These are phyloP conservation scores for Norana najaformis DNA, from an alignment of 2,888 invertebrate genomes.

Conservation along the genomic window DNA sequence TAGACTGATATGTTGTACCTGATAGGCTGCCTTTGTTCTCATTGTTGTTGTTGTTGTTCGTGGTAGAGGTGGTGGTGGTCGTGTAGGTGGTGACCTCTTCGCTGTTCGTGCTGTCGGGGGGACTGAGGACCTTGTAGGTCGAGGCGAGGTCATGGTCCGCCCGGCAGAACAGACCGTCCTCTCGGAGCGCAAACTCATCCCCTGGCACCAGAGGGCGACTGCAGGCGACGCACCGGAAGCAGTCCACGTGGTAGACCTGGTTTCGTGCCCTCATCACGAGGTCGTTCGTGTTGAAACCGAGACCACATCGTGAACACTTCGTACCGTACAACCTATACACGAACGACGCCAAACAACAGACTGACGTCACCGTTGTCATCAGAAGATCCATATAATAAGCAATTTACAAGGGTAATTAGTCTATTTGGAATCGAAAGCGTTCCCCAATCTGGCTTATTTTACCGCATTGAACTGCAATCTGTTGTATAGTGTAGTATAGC, in stretches of 20 bases:
- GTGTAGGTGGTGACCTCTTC: slow-evolving; percentile 15
- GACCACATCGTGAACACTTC: slow-evolving; percentile 95
- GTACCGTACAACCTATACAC: slow-evolving; percentile 87
- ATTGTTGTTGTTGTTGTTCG: neutral
- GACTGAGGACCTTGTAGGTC: slow-evolving; percentile 22
- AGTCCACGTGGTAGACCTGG: slow-evolving; percentile 97
- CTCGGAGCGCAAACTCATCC: slow-evolving; percentile 93
- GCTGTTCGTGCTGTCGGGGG: slow-evolving; percentile 23
- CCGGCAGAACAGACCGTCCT: slow-evolving; percentile 88
- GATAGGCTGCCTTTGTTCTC: neutral
- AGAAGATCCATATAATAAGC: neutral
- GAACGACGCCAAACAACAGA: neutral
- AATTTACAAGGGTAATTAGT: neutral
- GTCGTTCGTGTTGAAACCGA: slow-evolving; percentile 91
- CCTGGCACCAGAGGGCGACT: slow-evolving; percentile 89
- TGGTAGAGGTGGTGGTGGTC: neutral
- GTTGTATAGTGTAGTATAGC: no score
- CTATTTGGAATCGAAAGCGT: no score
- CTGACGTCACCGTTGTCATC: neutral
- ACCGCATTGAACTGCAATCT: no score
- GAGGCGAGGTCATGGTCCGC: slow-evolving; percentile 66
- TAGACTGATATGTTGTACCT: neutral
- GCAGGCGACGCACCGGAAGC: slow-evolving; percentile 94
- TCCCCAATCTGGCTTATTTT: no score
- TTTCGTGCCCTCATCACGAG: slow-evolving; percentile 97